Conservation (phyloP, 2,113 vertebrate species). For the Perognathus longimembris region DNA sequence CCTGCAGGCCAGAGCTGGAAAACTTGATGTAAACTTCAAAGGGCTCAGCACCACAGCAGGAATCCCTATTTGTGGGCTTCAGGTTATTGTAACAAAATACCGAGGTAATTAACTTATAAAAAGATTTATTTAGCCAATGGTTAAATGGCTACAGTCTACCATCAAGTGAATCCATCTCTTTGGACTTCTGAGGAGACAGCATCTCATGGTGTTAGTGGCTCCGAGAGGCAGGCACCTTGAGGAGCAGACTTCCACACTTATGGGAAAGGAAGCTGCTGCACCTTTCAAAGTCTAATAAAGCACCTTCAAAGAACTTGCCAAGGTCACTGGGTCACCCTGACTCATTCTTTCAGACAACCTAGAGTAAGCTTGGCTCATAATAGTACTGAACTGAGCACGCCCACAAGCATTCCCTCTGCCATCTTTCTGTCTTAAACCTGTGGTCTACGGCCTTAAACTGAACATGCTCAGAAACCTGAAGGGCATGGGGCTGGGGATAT, state of each 20-base stretch:
- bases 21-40: conserved; percentile 21
- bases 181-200: background rate
- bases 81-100: too few species aligned
- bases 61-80: background rate
- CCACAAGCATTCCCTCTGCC: background rate
- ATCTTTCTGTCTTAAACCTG: background rate
- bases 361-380: background rate
- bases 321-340: background rate
- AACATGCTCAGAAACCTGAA: background rate
- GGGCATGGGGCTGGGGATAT: too few species aligned
- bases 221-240: too few species aligned
- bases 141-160: background rate
- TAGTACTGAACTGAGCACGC: background rate
- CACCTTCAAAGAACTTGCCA: background rate
- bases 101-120: background rate
- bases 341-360: background rate
- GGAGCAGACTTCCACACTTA: background rate
- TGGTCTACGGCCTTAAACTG: background rate
- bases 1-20: background rate
- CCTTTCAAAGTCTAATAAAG: background rate
- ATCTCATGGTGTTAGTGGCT: too few species aligned
- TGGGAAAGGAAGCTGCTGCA: background rate
- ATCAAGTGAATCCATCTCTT: background rate
- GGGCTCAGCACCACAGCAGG: background rate
- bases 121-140: background rate